Evolutionary conservation across 2,797 vertebrate genomes (phyloP).

Genomic region (Arctocebus calabarensis): DNA sequence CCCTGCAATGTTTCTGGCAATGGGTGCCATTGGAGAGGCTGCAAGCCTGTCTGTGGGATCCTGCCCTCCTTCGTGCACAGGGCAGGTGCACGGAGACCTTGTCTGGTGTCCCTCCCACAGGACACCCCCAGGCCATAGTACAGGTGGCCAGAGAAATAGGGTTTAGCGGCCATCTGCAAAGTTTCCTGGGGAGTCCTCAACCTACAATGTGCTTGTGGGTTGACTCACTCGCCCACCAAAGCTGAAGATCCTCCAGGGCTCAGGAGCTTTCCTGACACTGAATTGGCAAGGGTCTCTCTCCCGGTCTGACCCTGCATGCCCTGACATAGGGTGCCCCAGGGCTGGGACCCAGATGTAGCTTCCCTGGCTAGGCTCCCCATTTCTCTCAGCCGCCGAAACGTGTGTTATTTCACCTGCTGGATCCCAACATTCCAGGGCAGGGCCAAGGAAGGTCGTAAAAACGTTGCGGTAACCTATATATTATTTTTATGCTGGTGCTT

Average conservation of each 20-base stretch:
- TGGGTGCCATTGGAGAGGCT: no score
- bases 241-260: background rate
- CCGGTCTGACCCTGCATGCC: no score
- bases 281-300: background rate
- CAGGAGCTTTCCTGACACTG: background rate
- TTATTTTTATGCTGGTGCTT: conserved; percentile 89
- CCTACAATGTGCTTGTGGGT: no score
- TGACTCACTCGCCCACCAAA: background rate
- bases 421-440: conserved; percentile 84
- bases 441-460: conserved; percentile 86
- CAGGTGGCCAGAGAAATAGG: no score
- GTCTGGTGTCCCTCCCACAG: background rate
- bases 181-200: no score
- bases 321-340: background rate
- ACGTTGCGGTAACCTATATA: conserved; percentile 85
- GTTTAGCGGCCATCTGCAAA: no score
- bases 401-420: conserved; percentile 89
- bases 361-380: conserved; percentile 10
- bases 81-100: background rate
- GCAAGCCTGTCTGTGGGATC: background rate
- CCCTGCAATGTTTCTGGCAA: background rate
- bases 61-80: accelerated
- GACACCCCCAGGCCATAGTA: no score
- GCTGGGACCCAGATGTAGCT: background rate
- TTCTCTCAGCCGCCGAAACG: conserved; percentile 79